Base-by-base conservation (phyloP, 2,797 vertebrate species). In the Merluccius polli region DNA sequence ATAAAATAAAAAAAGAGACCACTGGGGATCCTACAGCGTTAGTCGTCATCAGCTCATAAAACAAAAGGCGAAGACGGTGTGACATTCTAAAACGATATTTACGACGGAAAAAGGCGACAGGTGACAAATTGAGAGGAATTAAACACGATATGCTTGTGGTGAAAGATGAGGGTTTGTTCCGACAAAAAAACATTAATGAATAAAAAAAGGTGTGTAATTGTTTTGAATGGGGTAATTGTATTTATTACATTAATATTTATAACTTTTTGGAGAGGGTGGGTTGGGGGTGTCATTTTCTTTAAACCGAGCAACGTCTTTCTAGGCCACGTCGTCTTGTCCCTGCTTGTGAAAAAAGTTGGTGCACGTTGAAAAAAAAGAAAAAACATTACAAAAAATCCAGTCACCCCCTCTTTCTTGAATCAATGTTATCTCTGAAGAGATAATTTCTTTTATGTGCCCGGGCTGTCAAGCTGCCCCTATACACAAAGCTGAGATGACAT, bases 401-500 rank as follows among this genome's bases (percentile, higher is more conserved):
- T 36, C 77, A 72, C 73, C 71, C 36, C 15, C 63, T n/a, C 73
- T 36, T 75, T 84, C 77, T 84, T 83, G 83, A 91, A 90, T 92
- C 90, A 90, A 90, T 89, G 87, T 88, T 88, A 87, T 89, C 89
- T 87, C 38, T 67, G 44, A 48, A 48, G 73, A 18, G 82, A 83
- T 73, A 82, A 79, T 85, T 84, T 88, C 77, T 86, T 84, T 89
- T 86, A 77, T 87, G 79, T 78, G 79, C 77, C 69, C 15, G 73
- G 74, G 82, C 83, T 87, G 84, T 88, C 86, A 87, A 73, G 85
- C 82, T 81, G 80, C 86, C 83, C 85, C 84, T 81, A 79, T 74
- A 81, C 88, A 89, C 89, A 88, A 75, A 81, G 87, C 89, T 73
- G 83, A 87, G 83, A 89, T 86, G 87, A 86, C 87, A 91, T 91